Conservation (phyloP, 2,888 invertebrate species). For the Conistra vaccinii region DNA sequence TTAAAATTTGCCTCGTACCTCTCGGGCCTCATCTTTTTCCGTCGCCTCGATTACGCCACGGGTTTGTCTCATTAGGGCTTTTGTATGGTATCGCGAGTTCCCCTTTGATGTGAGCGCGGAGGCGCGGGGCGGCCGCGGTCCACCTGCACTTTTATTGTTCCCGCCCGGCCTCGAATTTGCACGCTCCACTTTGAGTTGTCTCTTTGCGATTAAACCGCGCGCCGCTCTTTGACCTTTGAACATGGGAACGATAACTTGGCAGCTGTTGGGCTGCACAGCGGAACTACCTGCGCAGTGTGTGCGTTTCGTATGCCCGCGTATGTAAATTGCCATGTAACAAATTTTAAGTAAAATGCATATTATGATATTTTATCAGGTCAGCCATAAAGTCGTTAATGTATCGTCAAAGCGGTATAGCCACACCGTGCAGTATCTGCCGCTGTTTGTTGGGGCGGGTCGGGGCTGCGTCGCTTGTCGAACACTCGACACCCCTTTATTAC, state of each 20-base stretch:
- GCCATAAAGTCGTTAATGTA: conserved; percentile 48
- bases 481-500: conserved; percentile 89
- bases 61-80: conserved; percentile 91
- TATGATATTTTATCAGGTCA: conserved; percentile 58
- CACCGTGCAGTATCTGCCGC: conserved; percentile 54
- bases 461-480: conserved; percentile 74
- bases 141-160: conserved; percentile 90
- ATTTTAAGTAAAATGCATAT: conserved; percentile 60
- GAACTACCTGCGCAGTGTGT: conserved; percentile 25
- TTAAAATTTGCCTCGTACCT: conserved; percentile 91
- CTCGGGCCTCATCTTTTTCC: conserved; percentile 90
- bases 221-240: conserved; percentile 78
- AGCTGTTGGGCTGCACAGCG: conserved; percentile 46
- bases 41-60: conserved; percentile 90
- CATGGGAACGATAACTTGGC: conserved; percentile 74
- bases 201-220: conserved; percentile 85
- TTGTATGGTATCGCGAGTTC: conserved; percentile 89
- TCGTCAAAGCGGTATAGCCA: conserved; percentile 41
- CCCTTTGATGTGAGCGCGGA: conserved; percentile 87
- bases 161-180: conserved; percentile 86
- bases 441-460: conserved; percentile 66
- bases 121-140: conserved; percentile 81
- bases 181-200: conserved; percentile 88
- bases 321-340: conserved; percentile 51
- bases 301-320: conserved; percentile 41